phyloP scores from a whole-genome alignment of 2,888 invertebrate species.

The Xylocampa areola region DNA sequence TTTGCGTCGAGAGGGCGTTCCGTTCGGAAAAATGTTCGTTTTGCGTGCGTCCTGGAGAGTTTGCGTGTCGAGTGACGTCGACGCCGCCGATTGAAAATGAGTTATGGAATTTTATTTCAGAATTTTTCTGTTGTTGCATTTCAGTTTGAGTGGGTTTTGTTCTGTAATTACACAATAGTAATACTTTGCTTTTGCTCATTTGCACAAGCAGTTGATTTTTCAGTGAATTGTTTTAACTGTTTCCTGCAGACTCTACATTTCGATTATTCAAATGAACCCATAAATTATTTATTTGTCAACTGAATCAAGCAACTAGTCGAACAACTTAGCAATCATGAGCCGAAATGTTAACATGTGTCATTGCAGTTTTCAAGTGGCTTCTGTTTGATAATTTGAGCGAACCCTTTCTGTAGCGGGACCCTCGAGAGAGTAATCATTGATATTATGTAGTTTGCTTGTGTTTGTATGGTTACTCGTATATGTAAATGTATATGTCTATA shows the following conservation, averaged over 20 bases:
- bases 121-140: constrained; percentile 71
- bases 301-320: constrained; percentile 50
- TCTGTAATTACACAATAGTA: constrained; percentile 47
- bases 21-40: constrained; percentile 89
- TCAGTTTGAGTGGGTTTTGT: constrained; percentile 72
- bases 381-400: constrained; percentile 82
- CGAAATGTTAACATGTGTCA: constrained; percentile 87
- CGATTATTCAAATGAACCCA: not conserved
- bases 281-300: constrained; percentile 1
- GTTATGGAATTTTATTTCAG: constrained; percentile 82
- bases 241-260: not conserved
- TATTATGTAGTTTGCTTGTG: constrained; percentile 74
- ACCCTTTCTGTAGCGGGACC: constrained; percentile 75
- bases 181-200: constrained; percentile 16
- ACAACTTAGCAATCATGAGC: constrained; percentile 55
- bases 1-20: constrained; percentile 87
- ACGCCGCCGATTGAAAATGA: constrained; percentile 83
- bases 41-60: constrained; percentile 88
- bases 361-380: constrained; percentile 86
- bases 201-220: constrained; percentile 4
- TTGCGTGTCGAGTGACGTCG: constrained; percentile 86
- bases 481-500: constrained; percentile 25
- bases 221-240: not conserved
- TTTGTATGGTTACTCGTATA: constrained; percentile 65
- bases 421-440: constrained; percentile 76